Evolutionary conservation across 2,797 vertebrate species (phyloP).

Genomic region (Australoheros facetus): DNA sequence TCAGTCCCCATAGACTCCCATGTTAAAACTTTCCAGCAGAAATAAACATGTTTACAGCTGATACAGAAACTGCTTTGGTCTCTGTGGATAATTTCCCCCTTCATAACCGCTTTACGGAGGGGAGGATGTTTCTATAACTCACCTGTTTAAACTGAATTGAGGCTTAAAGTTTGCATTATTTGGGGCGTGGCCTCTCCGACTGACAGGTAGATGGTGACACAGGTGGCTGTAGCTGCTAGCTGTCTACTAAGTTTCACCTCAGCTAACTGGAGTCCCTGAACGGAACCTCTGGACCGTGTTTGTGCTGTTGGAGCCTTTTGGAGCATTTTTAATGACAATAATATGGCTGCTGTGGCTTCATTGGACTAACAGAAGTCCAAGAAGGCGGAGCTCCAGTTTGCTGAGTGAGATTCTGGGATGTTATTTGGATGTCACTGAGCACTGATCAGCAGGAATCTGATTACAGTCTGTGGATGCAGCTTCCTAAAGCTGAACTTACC

Average conservation of each 20-base stretch:
- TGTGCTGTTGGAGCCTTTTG: background rate
- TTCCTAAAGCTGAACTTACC: too few relatives aligned
- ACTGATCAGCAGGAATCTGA: background rate
- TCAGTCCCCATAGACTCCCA: background rate
- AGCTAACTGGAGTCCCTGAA: too few relatives aligned
- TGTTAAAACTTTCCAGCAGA: background rate
- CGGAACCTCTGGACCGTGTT: background rate
- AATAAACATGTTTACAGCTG: background rate
- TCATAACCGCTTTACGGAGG: background rate
- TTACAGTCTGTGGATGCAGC: background rate
- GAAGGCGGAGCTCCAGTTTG: background rate
- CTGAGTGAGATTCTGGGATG: background rate
- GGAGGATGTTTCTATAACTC: background rate
- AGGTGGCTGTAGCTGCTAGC: background rate
- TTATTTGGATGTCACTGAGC: background rate
- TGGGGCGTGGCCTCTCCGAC: too few relatives aligned
- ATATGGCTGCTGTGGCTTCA: rapidly evolving
- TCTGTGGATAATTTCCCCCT: background rate
- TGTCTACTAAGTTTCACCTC: background rate
- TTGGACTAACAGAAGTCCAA: background rate
- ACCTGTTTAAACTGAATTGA: background rate
- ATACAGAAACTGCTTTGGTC: background rate
- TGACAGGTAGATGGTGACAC: too few relatives aligned
- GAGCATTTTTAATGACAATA: background rate
- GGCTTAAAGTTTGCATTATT: rapidly evolving